Percentiles rank a stretch among this genome's conserved stretches.
Conservation (phyloP, 2,888 invertebrate genomes). For the Caenorhabditis sulstoni region DNA sequence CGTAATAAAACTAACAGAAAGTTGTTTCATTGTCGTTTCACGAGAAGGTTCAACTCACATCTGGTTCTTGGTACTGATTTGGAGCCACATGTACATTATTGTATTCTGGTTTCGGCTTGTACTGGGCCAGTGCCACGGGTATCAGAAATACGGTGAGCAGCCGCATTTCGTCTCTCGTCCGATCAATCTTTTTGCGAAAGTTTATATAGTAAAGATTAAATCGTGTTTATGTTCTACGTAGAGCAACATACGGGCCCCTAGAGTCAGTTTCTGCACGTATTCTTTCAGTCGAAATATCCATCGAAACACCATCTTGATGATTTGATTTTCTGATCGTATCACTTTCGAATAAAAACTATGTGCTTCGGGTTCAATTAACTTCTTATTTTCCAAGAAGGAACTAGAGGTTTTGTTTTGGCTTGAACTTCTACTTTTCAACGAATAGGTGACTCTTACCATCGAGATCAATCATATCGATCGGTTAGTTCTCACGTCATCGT, state of each 20-base stretch:
- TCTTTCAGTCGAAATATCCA: constrained; percentile 1
- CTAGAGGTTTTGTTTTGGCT: too few relatives aligned
- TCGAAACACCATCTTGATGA: not conserved
- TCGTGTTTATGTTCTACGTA: constrained; percentile 11
- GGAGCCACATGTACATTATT: not conserved
- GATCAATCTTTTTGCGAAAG: not conserved
- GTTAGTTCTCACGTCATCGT: too few relatives aligned
- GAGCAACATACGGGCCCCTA: constrained; percentile 4
- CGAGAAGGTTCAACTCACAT: too few relatives aligned
- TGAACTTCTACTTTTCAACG: too few relatives aligned
- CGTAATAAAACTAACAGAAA: constrained; percentile 1
- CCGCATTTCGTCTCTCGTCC: constrained; percentile 1
- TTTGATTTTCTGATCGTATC: not conserved
- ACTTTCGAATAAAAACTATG: too few relatives aligned
- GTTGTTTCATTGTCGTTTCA: too few relatives aligned
- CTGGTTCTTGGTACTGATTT: not conserved
- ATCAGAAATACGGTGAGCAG: constrained; percentile 6
- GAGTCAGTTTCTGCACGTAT: constrained; percentile 1
- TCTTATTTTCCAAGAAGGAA: too few relatives aligned
- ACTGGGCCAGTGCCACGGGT: not conserved
- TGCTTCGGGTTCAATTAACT: too few relatives aligned
- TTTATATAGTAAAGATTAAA: constrained; percentile 5
- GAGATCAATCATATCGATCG: too few relatives aligned
- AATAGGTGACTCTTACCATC: too few relatives aligned
- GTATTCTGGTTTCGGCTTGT: not conserved